A percentile compares a stretch with the other conserved stretches of the same genome.
Conservation (phyloP, 2,888 invertebrate genomes). For the Tetragnatha montana region DNA sequence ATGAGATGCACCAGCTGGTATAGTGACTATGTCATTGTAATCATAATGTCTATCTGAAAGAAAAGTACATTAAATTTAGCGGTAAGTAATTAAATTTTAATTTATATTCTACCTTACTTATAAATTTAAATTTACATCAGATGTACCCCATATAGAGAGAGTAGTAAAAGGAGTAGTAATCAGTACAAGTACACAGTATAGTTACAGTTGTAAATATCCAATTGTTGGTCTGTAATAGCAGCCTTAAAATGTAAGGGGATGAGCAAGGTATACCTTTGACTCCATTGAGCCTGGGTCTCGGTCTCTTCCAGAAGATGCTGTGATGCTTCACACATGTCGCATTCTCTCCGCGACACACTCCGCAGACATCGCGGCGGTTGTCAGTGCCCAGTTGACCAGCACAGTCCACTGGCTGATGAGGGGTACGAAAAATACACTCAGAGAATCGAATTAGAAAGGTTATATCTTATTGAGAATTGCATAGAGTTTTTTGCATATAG, state of each 20-base stretch:
- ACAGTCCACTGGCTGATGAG: constrained; percentile 74
- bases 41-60: constrained; percentile 72
- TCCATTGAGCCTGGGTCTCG: constrained; percentile 21
- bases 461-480: too few relatives aligned
- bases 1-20: constrained; percentile 76
- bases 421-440: background rate
- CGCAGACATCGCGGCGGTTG: constrained; percentile 74
- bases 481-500: too few relatives aligned
- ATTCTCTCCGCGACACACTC: constrained; percentile 75
- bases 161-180: background rate
- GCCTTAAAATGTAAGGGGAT: background rate
- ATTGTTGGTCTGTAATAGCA: background rate
- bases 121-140: too few relatives aligned
- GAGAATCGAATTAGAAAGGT: too few relatives aligned
- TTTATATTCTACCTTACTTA: too few relatives aligned
- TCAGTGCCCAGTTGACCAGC: constrained; percentile 75
- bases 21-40: constrained; percentile 76
- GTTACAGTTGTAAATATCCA: background rate
- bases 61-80: background rate
- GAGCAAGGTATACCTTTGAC: constrained; percentile 30
- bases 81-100: too few relatives aligned
- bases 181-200: background rate
- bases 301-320: constrained; percentile 74
- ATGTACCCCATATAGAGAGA: too few relatives aligned
- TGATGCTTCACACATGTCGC: constrained; percentile 74